Evolutionary conservation across 2,113 vertebrate genomes (phyloP), one percentile per base, ranked within the genome.

Genomic region (Sisor rabdophorus): DNA sequence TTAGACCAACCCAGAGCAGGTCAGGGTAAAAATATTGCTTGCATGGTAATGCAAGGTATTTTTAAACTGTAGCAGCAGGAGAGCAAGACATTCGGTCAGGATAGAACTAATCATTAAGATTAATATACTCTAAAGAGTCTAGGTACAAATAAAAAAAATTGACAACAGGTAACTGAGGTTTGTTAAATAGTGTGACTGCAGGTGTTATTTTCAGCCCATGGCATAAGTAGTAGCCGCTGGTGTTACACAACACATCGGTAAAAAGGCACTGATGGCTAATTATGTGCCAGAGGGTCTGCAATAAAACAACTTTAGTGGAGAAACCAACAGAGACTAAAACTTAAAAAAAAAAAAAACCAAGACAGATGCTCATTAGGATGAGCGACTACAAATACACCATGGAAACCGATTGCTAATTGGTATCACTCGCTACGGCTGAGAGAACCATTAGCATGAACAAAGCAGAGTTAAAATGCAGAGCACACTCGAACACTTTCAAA

Each of bases 331-430:
- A 58, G 74, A 76, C 36, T 20, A 16, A 20, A 19, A 36, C 26
- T n/a, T 44, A 44, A 44, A 44, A 44, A 44, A 7, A 10, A 19
- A 47, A 71, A 24, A 50, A 53, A 28, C n/a, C 9, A 22, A 60
- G 74, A 77, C 79, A 80, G 68, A 80, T 64, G 44, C 59, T 81
- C 75, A 77, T 77, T 81, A 81, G n/a, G 26, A 52, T 69, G 55
- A 60, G 44, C 15, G 8, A 50, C 0, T 44, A 77, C 44, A 77
- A 53, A 71, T 71, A 71, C 36, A 44, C 47, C 47, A 71, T 26
- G 30, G 67, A 78, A 26, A 76, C 48, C 17, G 1, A n/a, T 50
- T 44, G 9, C 54, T 77, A 58, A 71, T 76, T 71, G 50, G 65
- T 64, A 69, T 54, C 26, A 26, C 8, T 78, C 26, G 26, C 28